Base-by-base conservation (phyloP, 2,888 invertebrate species). In the Clusia tigrina region DNA sequence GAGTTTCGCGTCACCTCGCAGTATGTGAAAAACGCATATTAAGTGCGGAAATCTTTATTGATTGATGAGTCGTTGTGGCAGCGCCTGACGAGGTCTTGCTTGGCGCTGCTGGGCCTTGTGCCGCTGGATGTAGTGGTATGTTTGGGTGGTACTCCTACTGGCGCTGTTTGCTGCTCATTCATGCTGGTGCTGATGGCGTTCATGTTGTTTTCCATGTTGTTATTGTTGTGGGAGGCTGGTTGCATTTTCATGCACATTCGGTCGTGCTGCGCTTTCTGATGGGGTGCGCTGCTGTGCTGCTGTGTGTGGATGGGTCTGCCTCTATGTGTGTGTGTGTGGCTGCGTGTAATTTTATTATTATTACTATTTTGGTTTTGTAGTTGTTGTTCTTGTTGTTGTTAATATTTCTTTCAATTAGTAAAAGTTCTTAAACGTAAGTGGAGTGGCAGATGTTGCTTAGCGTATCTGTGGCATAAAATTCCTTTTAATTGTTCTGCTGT, bases 41-140 rank as follows among this genome's bases (percentile, higher is more conserved):
- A 76, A 77, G 76, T 78, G 78, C 72, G 75, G 78, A 77, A 78
- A 78, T 76, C 78, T 77, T 77, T 77, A 77, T 77, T 75, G 78
- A 77, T 78, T 74, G 74, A 73, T 76, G 72, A 73, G 66, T 74
- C 74, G 74, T 75, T 78, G 42, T 42, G 6, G 22, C 22, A 52
- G 55, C 53, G 52, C 23, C 61, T 17, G 60, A 56, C 12, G 32
- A 32, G 12, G 12, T 32, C 12, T 5, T 32, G 12, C 32, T 32
- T 32, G 32, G 32, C 32, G 42, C 3, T 10, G 42, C 42, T 42
- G 42, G 10, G 2, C n/a, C n/a, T n/a, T n/a, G n/a, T n/a, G n/a
- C n/a, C n/a, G n/a, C n/a, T n/a, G n/a, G n/a, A n/a, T n/a, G n/a
- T n/a, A n/a, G n/a, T n/a, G n/a, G n/a, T n/a, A n/a, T n/a, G n/a